Conservation (phyloP, 1,140 invertebrate genomes). For the Zaprionus camerounensis region DNA sequence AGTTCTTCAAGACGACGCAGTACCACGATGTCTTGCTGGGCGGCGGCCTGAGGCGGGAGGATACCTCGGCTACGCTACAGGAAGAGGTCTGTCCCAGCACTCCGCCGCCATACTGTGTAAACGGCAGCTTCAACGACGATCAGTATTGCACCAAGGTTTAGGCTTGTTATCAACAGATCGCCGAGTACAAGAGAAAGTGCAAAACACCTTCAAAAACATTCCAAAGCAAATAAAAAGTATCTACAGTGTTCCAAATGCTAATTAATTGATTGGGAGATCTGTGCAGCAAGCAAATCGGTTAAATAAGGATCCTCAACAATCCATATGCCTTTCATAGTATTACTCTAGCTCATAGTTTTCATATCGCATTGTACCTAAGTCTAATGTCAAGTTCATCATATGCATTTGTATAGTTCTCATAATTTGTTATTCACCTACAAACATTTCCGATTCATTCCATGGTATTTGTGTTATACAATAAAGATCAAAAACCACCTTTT, state of each 20-base stretch:
- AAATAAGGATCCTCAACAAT: background rate
- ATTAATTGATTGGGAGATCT: background rate
- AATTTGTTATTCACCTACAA: background rate
- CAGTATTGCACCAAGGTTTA: constrained; percentile 74
- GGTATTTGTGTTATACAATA: constrained; percentile 25
- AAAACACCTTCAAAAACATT: constrained; percentile 38
- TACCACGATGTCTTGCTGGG: constrained; percentile 23
- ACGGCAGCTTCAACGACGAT: constrained; percentile 57
- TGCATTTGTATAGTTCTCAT: constrained; percentile 46
- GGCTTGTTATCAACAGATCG: background rate
- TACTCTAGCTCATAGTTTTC: constrained; percentile 5
- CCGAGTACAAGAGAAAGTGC: constrained; percentile 7
- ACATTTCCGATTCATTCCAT: background rate
- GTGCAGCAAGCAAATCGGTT: background rate
- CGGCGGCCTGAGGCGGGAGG: constrained; percentile 55
- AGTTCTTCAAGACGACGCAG: constrained; percentile 47
- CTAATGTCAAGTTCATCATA: constrained; percentile 14
- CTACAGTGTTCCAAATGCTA: background rate
- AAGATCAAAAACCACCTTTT: constrained; percentile 13
- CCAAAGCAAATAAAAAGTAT: constrained; percentile 36
- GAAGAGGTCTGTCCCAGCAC: constrained; percentile 72
- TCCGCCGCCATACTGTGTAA: constrained; percentile 68
- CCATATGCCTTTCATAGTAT: constrained; percentile 10
- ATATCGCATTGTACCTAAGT: constrained; percentile 1
- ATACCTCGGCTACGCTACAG: constrained; percentile 71